Evolutionary conservation across 2,888 invertebrate genomes (phyloP).

Genomic region (Linnaemya tessellans): DNA sequence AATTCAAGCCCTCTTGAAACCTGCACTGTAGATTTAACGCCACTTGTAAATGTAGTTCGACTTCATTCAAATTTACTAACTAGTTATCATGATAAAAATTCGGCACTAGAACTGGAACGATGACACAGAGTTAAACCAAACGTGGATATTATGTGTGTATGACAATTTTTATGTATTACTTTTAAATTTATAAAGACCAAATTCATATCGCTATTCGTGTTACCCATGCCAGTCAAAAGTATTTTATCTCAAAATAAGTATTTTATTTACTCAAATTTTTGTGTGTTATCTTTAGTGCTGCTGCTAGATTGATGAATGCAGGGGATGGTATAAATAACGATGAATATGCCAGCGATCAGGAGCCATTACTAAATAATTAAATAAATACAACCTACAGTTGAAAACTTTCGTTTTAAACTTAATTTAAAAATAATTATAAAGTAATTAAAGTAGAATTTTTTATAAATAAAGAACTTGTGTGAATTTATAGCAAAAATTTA

Average conservation of each 20-base stretch:
- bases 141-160: background rate
- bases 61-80: too few relatives aligned
- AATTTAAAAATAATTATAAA: conserved; percentile 9
- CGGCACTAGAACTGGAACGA: too few relatives aligned
- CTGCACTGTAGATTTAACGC: too few relatives aligned
- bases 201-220: background rate
- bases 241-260: background rate
- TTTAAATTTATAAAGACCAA: background rate
- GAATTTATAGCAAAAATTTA: background rate
- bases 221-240: background rate
- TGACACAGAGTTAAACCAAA: too few relatives aligned
- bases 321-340: conserved; percentile 71
- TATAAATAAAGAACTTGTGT: background rate
- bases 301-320: conserved; percentile 63
- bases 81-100: too few relatives aligned
- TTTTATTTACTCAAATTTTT: background rate
- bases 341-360: conserved; percentile 77
- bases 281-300: conserved; percentile 55
- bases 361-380: conserved; percentile 76
- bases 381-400: background rate
- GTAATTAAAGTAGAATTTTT: background rate
- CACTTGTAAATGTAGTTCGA: too few relatives aligned
- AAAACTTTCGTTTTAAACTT: background rate
- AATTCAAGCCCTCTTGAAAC: too few relatives aligned
- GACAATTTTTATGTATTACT: background rate